phyloP scores from a whole-genome alignment of 2,113 vertebrate species.

The Antigone vipio region DNA sequence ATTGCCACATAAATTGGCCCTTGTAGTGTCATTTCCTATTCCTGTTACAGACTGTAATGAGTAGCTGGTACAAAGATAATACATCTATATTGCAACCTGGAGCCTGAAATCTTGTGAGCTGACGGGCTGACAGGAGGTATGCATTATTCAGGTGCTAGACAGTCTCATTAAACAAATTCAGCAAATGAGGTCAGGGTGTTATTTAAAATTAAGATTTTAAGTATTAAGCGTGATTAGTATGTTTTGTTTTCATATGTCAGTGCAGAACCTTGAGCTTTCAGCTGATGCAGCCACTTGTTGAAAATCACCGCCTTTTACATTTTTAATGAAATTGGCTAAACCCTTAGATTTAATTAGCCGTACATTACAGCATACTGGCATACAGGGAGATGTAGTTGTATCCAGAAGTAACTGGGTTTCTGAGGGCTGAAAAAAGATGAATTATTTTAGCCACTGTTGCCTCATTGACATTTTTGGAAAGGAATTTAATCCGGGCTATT shows the following conservation, averaged over 20 bases:
- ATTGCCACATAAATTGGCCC: slow-evolving; percentile 22
- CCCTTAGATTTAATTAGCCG: neutral
- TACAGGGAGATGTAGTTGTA: neutral
- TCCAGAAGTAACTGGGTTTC: neutral
- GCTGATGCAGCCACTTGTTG: neutral
- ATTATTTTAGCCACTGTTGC: neutral
- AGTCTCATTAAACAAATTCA: neutral
- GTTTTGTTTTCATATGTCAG: neutral
- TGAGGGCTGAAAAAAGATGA: neutral
- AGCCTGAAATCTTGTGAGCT: neutral
- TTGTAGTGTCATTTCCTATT: neutral
- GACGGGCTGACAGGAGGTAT: neutral
- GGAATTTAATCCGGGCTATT: neutral
- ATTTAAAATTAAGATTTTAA: neutral
- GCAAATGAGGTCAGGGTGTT: neutral
- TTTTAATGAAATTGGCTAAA: neutral
- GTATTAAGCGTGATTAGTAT: neutral
- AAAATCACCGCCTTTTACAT: neutral
- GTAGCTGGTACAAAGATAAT: neutral
- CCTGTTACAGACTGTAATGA: neutral
- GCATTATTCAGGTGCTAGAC: neutral
- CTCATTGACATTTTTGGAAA: neutral
- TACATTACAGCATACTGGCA: neutral
- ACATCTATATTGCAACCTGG: neutral
- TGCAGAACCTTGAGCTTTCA: neutral